Percentiles rank a stretch among this genome's conserved stretches.
phyloP scores from a whole-genome alignment of 1,140 invertebrate species.

The Drosophila oshimai region DNA sequence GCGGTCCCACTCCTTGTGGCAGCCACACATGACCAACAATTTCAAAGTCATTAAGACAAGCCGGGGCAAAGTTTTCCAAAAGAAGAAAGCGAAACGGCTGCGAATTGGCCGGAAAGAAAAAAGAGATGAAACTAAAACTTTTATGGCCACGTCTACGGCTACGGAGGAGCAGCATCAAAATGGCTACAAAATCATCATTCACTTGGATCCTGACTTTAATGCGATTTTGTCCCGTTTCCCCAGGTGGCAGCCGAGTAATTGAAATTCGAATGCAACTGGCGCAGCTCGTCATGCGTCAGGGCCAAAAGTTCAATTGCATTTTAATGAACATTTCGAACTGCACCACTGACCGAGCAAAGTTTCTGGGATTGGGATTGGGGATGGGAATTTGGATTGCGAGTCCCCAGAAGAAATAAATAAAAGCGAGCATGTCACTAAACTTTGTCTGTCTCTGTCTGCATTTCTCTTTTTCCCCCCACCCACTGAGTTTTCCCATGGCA shows the following conservation, averaged over 20 bases:
- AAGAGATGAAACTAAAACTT: conserved; percentile 14
- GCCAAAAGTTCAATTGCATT: conserved; percentile 60
- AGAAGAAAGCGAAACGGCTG: conserved; percentile 12
- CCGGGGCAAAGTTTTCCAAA: conserved; percentile 26
- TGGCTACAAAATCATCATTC: conserved; percentile 52
- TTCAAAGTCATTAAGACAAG: conserved; percentile 68
- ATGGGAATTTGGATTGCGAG: neutral
- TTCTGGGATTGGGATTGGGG: neutral
- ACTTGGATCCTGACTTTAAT: conserved; percentile 46
- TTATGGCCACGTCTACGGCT: conserved; percentile 23
- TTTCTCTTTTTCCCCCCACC: neutral
- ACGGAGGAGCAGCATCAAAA: conserved; percentile 31
- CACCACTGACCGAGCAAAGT: conserved; percentile 23
- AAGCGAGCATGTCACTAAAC: conserved; percentile 39
- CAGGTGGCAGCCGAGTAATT: conserved; percentile 50
- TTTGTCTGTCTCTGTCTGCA: conserved; percentile 18
- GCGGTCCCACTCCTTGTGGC: conserved; percentile 3
- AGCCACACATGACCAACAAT: conserved; percentile 45
- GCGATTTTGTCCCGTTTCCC: conserved; percentile 24
- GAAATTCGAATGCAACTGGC: conserved; percentile 44
- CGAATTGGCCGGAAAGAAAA: conserved; percentile 5
- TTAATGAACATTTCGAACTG: conserved; percentile 54
- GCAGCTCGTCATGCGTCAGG: conserved; percentile 12
- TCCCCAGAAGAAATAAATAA: conserved; percentile 47
- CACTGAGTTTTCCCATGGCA: neutral